Percentiles rank a stretch among this genome's conserved stretches.
Evolutionary conservation across 1,140 invertebrate species (phyloP).

Genomic region (Brachionus rubens): DNA sequence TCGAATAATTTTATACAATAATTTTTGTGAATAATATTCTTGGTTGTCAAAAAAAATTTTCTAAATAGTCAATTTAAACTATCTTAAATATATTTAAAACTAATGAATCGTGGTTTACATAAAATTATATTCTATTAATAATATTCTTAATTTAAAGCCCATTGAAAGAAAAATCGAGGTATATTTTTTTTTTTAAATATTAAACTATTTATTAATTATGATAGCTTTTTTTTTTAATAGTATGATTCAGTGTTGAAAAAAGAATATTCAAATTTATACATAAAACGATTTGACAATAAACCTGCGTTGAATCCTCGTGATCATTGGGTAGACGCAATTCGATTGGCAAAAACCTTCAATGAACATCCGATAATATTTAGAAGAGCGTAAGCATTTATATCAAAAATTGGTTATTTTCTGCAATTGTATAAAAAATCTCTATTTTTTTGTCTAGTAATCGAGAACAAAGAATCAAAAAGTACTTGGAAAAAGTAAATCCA

Average conservation of each 20-base stretch:
- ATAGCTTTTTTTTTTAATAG: background rate
- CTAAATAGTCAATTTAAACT: background rate
- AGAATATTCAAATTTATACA: conserved; percentile 40
- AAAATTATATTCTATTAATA: background rate
- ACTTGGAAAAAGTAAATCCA: conserved; percentile 18
- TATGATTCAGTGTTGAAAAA: conserved; percentile 3
- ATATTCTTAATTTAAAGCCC: conserved; percentile 21
- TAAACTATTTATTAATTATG: no score
- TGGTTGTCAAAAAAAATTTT: no score
- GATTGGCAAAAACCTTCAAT: conserved; percentile 12
- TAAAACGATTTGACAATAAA: conserved; percentile 40
- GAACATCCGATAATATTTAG: conserved; percentile 42
- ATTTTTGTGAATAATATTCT: no score
- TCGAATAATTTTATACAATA: no score
- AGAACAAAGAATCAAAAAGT: conserved; percentile 23
- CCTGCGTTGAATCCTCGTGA: background rate
- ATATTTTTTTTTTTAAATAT: no score
- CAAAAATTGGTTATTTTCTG: background rate
- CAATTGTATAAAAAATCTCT: background rate
- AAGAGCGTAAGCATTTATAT: conserved; percentile 10
- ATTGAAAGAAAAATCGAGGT: conserved; percentile 45
- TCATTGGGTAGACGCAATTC: conserved; percentile 37
- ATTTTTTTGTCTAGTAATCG: conserved; percentile 40
- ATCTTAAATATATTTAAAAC: no score
- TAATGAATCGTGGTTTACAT: background rate